Evolutionary conservation across 2,888 invertebrate genomes (phyloP), one percentile per base, ranked within the genome.

Genomic region (Erebia epiphron): DNA sequence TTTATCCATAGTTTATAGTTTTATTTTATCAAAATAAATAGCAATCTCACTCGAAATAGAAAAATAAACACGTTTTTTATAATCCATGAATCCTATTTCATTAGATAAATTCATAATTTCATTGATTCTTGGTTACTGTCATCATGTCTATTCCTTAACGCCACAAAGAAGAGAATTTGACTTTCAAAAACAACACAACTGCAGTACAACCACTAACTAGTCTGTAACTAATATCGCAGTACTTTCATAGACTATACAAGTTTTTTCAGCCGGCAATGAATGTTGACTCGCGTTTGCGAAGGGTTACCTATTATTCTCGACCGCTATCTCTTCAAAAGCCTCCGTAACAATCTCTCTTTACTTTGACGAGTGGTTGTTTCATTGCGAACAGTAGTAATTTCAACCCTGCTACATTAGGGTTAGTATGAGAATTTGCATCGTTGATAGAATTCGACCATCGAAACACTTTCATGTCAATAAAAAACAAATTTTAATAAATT

Each of bases 381-480:
- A 77, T 75, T 76, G 75, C 75, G 75, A 77, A 79, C 79, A 80
- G 80, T 82, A 78, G 79, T 80, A 82, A 81, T 82, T 80, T 79
- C 79, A 67, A 64, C 68, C 57, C 66, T 58, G 26, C 56, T 49
- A 41, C 61, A 35, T 54, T 43, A n/a, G 5, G 52, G 14, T 16
- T 52, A 52, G 52, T 7, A 52, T 16, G 16, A 16, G 52, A n/a
- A 16, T 52, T 52, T 4, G 14, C 11, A 46, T 46, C 46, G 46
- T 13, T 46, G 46, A 46, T 46, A 46, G 13, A 46, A 11, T 46
- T 46, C 46, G 46, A 46, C 7, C 3, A 46, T 46, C 4, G 11
- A 46, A 46, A 46, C 46, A 11, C 13, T 13, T 10, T 46, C 2
- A 13, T 4, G 43, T 11, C 11, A 46, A 13, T 3, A 13, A 13